A percentile compares a stretch with the other conserved stretches of the same genome.
Conservation (phyloP, 2,113 vertebrate genomes). For the Anser cygnoides region DNA sequence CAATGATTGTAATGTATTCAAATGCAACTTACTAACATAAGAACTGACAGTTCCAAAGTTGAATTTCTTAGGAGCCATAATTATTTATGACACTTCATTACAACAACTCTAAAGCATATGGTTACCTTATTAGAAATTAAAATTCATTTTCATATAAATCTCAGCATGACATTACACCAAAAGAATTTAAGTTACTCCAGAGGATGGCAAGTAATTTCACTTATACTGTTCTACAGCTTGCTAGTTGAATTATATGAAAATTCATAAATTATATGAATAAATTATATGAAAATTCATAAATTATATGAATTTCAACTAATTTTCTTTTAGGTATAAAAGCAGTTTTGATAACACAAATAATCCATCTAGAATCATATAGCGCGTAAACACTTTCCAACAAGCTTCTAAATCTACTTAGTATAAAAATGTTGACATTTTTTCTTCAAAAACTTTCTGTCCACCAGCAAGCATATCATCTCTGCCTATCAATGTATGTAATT, state of each 20-base stretch:
- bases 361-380: not conserved
- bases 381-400: not conserved
- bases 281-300: no score
- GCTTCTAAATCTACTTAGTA: not conserved
- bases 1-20: constrained; percentile 25
- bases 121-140: constrained; percentile 75
- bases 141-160: constrained; percentile 76
- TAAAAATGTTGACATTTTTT: not conserved
- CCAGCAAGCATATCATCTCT: not conserved
- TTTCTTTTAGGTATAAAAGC: constrained; percentile 52
- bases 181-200: constrained; percentile 67
- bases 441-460: not conserved
- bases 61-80: constrained; percentile 65
- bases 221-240: constrained; percentile 26
- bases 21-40: constrained; percentile 25
- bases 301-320: constrained; percentile 62
- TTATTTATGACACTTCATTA: constrained; percentile 71
- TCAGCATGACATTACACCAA: constrained; percentile 57
- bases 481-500: not conserved
- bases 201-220: constrained; percentile 65
- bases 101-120: constrained; percentile 69
- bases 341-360: constrained; percentile 41
- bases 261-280: no score
- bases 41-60: constrained; percentile 54
- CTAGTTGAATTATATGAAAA: no score